Evolutionary conservation across 2,888 invertebrate species (phyloP), one percentile per base, ranked within the genome.

Genomic region (Plebejus melissa): DNA sequence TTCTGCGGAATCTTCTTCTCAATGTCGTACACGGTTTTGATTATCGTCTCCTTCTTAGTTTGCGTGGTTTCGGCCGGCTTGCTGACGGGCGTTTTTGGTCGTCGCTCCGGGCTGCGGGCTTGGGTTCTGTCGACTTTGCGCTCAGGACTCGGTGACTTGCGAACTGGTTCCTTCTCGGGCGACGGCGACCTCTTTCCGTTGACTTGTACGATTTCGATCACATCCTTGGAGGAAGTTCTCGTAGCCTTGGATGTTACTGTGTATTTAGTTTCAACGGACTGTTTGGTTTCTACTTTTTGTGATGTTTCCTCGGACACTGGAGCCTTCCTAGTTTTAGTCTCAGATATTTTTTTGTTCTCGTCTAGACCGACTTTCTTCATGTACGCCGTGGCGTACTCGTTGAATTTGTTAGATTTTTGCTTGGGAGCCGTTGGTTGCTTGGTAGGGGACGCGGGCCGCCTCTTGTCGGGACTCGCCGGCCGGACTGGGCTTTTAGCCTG

Each of bases 311-410:
- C 81, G 28, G 74, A 70, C 13, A 76, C 76, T 1, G 77, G 77
- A n/a, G 74, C 75, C 28, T 79, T 79, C 71, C 79, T 80, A 70
- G 86, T 83, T 74, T 85, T 85, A 57, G 81, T 79, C 46, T 85
- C 83, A 13, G 79, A 77, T 77, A 83, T 87, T 81, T 91, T 91
- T 6, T 90, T 88, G 6, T 83, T 79, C 50, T 91, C 90, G 76
- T 86, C 89, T 1, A 91, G 80, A 1, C 93, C 91, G 1, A 93
- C 89, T 81, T 91, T 94, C 77, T 91, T 94, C 89, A 94, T 91
- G 77, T 94, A 94, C 60, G 94, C 94, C 6, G 91, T 86, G 6
- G 94, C 92, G 69, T 94, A 94, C 78, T 94, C 93, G 76, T 86
- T 90, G 75, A 94, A 92, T 65, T 90, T 90, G 77, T 88, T 91